Conservation (phyloP, 1,140 invertebrate genomes). For the Caerostris darwini region DNA sequence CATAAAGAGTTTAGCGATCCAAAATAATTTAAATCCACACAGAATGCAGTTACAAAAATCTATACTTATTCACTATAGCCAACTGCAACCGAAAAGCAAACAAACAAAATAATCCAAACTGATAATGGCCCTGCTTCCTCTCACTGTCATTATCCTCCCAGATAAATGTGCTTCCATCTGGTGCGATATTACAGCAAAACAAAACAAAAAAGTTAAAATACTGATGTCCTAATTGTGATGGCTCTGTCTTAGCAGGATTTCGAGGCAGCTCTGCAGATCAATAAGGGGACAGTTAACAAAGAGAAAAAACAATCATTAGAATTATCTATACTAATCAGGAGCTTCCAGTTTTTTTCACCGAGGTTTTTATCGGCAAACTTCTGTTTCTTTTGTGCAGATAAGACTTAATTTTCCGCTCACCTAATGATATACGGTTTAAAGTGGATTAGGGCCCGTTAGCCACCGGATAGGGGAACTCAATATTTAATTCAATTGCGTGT, state of each 20-base stretch:
- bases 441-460: not conserved
- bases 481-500: not conserved
- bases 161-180: not conserved
- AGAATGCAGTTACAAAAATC: too few relatives aligned
- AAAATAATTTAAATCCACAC: too few relatives aligned
- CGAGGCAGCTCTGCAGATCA: not conserved
- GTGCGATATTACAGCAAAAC: not conserved
- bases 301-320: not conserved
- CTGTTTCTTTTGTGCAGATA: not conserved
- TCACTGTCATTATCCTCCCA: not conserved
- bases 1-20: too few relatives aligned
- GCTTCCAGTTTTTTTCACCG: not conserved
- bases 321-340: not conserved
- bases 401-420: constrained; percentile 1
- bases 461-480: not conserved
- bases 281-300: not conserved
- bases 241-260: not conserved
- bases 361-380: not conserved
- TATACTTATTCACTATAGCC: too few relatives aligned
- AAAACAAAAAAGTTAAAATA: not conserved
- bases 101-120: too few relatives aligned
- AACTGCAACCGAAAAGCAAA: too few relatives aligned
- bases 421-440: constrained; percentile 10
- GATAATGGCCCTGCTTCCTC: too few relatives aligned
- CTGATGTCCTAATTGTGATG: not conserved